Evolutionary conservation across 2,888 invertebrate species (phyloP).

Genomic region (Watsonalla binaria): DNA sequence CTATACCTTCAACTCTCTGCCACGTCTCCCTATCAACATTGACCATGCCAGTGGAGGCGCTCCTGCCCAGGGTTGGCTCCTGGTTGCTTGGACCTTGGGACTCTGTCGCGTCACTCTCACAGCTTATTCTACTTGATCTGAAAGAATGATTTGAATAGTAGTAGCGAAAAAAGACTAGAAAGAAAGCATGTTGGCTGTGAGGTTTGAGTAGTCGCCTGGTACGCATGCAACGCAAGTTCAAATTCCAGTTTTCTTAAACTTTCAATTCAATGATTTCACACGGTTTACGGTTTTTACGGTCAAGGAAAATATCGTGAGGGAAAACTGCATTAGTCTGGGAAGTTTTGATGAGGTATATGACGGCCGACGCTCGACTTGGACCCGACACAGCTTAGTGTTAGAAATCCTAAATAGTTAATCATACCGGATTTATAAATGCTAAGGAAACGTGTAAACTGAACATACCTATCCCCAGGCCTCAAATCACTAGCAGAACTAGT

Average conservation of each 20-base stretch:
- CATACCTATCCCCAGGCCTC: constrained; percentile 63
- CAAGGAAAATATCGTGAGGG: too few relatives aligned
- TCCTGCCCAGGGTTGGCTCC: constrained; percentile 80
- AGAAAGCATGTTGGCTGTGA: background rate
- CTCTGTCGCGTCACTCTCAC: constrained; percentile 78
- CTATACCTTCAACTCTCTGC: constrained; percentile 59
- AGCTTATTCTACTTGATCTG: constrained; percentile 80
- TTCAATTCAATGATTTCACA: too few relatives aligned
- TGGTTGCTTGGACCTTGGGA: constrained; percentile 42
- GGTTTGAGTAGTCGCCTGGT: background rate
- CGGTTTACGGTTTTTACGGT: too few relatives aligned
- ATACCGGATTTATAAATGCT: too few relatives aligned
- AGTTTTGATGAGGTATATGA: too few relatives aligned
- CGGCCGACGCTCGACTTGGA: too few relatives aligned
- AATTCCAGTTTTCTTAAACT: too few relatives aligned
- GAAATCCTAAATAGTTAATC: too few relatives aligned
- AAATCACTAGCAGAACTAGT: constrained; percentile 68
- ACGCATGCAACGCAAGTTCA: background rate
- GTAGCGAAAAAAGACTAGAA: background rate
- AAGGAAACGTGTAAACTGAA: background rate
- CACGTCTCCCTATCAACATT: constrained; percentile 81
- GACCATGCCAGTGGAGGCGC: constrained; percentile 88
- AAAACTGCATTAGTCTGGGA: too few relatives aligned
- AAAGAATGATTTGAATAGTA: constrained; percentile 4
- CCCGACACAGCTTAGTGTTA: too few relatives aligned